A percentile compares a stretch with the other conserved stretches of the same genome.
These are phyloP conservation scores for Lysandra coridon DNA, from an alignment of 2,888 invertebrate species.

Conservation along the genomic window DNA sequence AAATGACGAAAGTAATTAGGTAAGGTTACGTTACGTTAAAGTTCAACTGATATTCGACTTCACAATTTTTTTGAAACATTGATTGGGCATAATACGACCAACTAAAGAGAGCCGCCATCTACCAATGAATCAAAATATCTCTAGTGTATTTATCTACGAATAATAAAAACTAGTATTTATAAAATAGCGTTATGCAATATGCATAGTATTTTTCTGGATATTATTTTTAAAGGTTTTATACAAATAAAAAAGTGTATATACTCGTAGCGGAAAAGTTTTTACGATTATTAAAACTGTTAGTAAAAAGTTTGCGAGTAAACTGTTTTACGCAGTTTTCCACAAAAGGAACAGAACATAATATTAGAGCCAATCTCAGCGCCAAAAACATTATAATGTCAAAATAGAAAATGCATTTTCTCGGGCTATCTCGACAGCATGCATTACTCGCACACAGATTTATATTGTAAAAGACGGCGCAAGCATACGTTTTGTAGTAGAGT, in stretches of 20 bases:
- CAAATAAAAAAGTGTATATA: neutral
- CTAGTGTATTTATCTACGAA: too few species aligned
- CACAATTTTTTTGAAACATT: too few species aligned
- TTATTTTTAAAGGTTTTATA: neutral
- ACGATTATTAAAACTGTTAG: slow-evolving; percentile 4
- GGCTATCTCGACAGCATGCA: slow-evolving; percentile 26
- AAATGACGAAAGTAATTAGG: too few species aligned
- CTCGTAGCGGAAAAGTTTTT: neutral
- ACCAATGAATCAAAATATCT: too few species aligned
- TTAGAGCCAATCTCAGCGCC: slow-evolving; percentile 9
- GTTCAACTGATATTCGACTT: too few species aligned
- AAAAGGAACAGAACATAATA: neutral
- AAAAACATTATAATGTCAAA: slow-evolving; percentile 24
- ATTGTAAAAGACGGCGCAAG: neutral
- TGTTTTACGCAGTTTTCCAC: slow-evolving; percentile 7
- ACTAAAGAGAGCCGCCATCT: too few species aligned
- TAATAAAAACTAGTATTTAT: too few species aligned
- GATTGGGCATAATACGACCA: too few species aligned
- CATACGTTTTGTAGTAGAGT: neutral
- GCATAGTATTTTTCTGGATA: too few species aligned
- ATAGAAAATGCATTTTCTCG: slow-evolving; percentile 19
- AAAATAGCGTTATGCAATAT: too few species aligned
- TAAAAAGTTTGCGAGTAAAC: neutral
- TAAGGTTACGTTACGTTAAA: too few species aligned
- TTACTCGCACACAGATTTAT: slow-evolving; percentile 12